Evolutionary conservation across 2,113 vertebrate species (phyloP).

Genomic region (Jacana jacana): DNA sequence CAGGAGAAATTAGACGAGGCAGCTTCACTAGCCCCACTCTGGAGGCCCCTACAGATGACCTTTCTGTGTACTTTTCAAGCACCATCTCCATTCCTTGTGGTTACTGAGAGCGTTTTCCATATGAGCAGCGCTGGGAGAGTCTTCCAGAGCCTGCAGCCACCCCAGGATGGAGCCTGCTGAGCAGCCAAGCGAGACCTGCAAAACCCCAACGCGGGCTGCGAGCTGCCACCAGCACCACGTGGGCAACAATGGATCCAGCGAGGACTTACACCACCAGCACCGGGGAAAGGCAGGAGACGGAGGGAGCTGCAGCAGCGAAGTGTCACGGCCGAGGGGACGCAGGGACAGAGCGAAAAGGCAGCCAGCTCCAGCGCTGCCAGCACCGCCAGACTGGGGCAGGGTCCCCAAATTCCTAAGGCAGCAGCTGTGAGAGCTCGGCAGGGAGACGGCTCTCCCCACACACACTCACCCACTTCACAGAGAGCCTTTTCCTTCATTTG

Average conservation of each 20-base stretch:
- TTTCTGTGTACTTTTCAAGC: not conserved
- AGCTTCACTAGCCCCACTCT: not conserved
- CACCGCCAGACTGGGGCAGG: accelerated
- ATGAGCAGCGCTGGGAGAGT: not conserved
- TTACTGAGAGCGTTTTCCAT: not conserved
- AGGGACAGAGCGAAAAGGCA: not conserved
- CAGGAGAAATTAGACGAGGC: not conserved
- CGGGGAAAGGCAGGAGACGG: accelerated
- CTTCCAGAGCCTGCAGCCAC: conserved; percentile 12
- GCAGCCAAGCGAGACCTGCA: not conserved
- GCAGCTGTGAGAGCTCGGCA: not conserved
- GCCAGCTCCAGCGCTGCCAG: not conserved
- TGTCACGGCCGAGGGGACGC: accelerated
- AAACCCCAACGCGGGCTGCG: not conserved
- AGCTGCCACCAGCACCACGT: not conserved
- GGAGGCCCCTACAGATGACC: not conserved
- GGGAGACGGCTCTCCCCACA: not conserved
- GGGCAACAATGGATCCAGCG: not conserved
- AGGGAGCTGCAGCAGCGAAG: not conserved
- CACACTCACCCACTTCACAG: accelerated
- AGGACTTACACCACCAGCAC: not conserved
- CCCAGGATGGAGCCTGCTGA: not conserved
- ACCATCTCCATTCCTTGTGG: not conserved
- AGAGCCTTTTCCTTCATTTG: not conserved
- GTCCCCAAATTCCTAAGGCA: not conserved